phyloP scores from a whole-genome alignment of 53 echinoderm and acorn worm genomes.

The Paracentrotus lividus region DNA sequence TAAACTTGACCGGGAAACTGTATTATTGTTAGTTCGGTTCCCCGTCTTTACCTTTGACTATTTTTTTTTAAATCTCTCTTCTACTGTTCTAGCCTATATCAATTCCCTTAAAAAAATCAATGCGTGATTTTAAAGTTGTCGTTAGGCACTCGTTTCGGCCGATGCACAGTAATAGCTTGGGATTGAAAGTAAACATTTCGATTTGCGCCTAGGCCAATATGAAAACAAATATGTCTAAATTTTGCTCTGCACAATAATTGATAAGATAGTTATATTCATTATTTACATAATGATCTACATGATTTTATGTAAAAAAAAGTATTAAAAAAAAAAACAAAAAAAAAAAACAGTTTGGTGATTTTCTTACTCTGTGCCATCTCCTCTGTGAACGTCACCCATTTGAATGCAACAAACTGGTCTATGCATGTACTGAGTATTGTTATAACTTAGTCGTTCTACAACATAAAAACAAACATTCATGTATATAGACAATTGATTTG shows the following conservation, averaged over 20 bases:
- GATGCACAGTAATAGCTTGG: too few relatives aligned
- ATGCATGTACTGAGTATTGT: constrained; percentile 90
- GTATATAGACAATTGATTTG: neutral
- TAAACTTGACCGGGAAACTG: too few relatives aligned
- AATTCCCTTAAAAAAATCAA: too few relatives aligned
- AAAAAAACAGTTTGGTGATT: neutral
- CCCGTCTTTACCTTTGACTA: too few relatives aligned
- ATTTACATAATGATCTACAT: neutral
- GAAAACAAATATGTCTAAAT: neutral
- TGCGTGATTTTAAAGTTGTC: too few relatives aligned
- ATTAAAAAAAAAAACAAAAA: neutral
- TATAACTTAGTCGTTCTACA: constrained; percentile 89
- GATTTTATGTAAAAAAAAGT: neutral
- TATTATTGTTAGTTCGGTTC: too few relatives aligned
- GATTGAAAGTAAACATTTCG: too few relatives aligned
- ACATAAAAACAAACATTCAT: constrained; percentile 4
- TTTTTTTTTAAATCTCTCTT: too few relatives aligned
- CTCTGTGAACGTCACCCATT: constrained; percentile 93
- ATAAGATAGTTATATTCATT: neutral
- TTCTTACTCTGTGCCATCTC: constrained; percentile 91
- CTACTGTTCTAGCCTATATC: too few relatives aligned
- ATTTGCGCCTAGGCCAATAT: too few relatives aligned
- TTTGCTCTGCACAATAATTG: neutral
- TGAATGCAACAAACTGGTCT: constrained; percentile 92
- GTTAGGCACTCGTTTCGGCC: too few relatives aligned